phyloP scores from a whole-genome alignment of 2,113 vertebrate genomes.

The Labrus mixtus region DNA sequence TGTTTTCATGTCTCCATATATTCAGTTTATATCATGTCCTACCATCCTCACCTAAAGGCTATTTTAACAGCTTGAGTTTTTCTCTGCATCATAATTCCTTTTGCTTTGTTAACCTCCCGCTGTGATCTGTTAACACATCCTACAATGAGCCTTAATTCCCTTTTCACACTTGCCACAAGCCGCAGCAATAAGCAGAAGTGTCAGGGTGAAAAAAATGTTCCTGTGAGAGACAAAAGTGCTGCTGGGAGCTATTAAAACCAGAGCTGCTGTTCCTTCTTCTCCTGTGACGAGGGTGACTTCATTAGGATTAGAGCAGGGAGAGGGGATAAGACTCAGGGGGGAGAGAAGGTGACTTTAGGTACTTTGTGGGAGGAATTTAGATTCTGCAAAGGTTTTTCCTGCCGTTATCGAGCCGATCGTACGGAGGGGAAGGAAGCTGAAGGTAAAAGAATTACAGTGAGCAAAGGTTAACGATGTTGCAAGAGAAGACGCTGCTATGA shows the following conservation, averaged over 20 bases:
- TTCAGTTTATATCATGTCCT: not conserved
- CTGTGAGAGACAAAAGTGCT: not conserved
- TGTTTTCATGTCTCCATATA: not conserved
- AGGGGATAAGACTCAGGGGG: not conserved
- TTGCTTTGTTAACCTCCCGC: constrained; percentile 16
- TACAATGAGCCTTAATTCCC: not conserved
- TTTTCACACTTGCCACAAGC: not conserved
- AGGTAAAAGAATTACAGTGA: not conserved
- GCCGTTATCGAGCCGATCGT: not conserved
- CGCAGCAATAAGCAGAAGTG: not conserved
- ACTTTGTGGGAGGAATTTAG: not conserved
- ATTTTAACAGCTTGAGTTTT: constrained; percentile 1
- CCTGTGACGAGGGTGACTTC: constrained; percentile 11
- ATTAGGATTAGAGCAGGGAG: constrained; percentile 20
- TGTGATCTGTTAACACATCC: constrained; percentile 24
- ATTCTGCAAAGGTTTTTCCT: constrained; percentile 5
- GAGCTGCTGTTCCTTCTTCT: constrained; percentile 1
- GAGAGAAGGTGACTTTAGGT: constrained; percentile 6
- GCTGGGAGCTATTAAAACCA: constrained; percentile 12
- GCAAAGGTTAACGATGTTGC: not conserved
- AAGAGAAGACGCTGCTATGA: no score
- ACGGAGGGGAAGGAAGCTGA: no score
- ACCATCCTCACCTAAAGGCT: not conserved
- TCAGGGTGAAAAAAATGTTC: constrained; percentile 3
- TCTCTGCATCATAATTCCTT: constrained; percentile 2